Base-by-base conservation (phyloP, 1,140 invertebrate species). In the Helicoverpa zea region DNA sequence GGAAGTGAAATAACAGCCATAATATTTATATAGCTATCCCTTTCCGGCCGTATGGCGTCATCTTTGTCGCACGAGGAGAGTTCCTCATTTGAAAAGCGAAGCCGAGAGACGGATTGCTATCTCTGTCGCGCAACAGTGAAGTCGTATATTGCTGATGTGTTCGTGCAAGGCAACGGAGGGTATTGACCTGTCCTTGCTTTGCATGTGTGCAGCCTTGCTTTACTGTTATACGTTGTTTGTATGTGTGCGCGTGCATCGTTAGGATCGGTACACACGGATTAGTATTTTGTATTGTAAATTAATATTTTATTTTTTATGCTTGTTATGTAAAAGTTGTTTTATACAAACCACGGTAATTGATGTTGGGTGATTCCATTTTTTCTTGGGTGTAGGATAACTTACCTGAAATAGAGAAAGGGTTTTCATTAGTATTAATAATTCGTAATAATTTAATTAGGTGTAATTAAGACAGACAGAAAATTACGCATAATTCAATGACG, bases 1-100 rank as follows among this genome's bases (percentile, higher is more conserved):
- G 93, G 93, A 94, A 94, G 89, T 94, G 92, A 94, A 93, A 93
- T 94, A 93, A 94, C 91, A 94, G 91, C 90, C 92, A 94, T 93
- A 94, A 94, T 94, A 94, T 94, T 93, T 94, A 89, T 92, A 94
- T 89, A 93, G 86, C 90, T 76, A 80, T 93, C 93, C 86, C 92
- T 89, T 89, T 88, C 87, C 79, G 78, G 64, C 91, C 80, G 80
- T 79, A 87, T 91, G 86, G 61, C 83, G 81, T 88, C 84, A 86
- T 93, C 91, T 88, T 84, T 84, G 80, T 94, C 92, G 82, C 91
- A 88, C 92, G 80, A 85, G 68, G 75, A 43, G 84, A 80, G 83
- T 81, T 85, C 82, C 78, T 81, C 89, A 78, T 88, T 89, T 86
- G 77, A 83, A 85, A 72, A 70, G 87, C 86, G 81, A 88, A 90